Evolutionary conservation across 2,113 vertebrate genomes (phyloP).

Genomic region (Pogona vitticeps): DNA sequence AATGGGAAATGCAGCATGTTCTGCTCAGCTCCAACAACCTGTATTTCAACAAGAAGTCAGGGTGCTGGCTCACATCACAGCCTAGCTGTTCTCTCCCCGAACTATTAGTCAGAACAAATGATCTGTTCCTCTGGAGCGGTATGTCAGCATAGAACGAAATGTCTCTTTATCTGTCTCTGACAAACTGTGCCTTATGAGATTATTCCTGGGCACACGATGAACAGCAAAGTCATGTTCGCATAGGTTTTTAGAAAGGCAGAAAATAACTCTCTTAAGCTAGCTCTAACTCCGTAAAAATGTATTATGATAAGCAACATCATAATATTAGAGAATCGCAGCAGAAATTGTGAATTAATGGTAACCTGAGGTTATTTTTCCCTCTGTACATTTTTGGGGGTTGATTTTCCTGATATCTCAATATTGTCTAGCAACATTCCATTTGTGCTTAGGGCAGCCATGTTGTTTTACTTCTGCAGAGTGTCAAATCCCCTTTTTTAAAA

Average conservation of each 20-base stretch:
- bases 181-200: constrained; percentile 16
- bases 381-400: background rate
- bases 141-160: background rate
- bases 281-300: no score
- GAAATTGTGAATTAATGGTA: background rate
- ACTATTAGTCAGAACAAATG: constrained; percentile 45
- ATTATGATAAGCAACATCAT: no score
- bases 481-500: background rate
- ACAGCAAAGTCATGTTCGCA: constrained; percentile 24
- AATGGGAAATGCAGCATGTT: constrained; percentile 16
- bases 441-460: background rate
- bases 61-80: constrained; percentile 14
- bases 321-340: background rate
- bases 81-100: constrained; percentile 10
- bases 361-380: background rate
- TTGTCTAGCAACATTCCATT: background rate
- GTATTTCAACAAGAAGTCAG: constrained; percentile 5
- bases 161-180: constrained; percentile 16
- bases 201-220: constrained; percentile 20
- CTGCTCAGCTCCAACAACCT: constrained; percentile 30
- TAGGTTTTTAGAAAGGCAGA: background rate
- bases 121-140: constrained; percentile 44
- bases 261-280: no score
- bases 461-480: background rate
- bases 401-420: background rate